These are phyloP conservation scores for Nothoprocta pentlandii DNA, from an alignment of 2,113 vertebrate species.

Conservation along the genomic window DNA sequence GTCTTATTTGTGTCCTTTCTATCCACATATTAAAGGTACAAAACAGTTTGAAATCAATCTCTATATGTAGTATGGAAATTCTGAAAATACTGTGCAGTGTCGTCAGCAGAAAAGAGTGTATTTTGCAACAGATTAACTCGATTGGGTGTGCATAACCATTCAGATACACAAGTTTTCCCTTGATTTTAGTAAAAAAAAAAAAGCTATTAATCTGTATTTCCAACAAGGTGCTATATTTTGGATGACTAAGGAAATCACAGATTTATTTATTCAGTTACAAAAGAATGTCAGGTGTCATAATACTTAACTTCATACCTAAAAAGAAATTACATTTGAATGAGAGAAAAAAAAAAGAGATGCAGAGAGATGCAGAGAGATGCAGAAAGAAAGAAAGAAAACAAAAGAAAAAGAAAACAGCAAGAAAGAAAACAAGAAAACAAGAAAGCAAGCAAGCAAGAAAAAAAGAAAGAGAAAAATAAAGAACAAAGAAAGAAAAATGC, in stretches of 20 bases:
- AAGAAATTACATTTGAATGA: neutral
- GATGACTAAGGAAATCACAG: neutral
- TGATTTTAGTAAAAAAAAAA: slow-evolving; percentile 11
- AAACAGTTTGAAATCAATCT: slow-evolving; percentile 19
- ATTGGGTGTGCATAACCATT: neutral
- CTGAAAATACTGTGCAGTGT: slow-evolving; percentile 49
- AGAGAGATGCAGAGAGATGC: too few relatives aligned
- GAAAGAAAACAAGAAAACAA: too few relatives aligned
- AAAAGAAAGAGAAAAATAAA: too few relatives aligned
- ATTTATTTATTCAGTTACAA: neutral
- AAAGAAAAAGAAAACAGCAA: neutral
- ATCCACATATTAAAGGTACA: neutral
- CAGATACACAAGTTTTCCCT: neutral
- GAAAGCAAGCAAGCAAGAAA: too few relatives aligned
- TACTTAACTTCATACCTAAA: neutral
- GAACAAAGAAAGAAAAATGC: neutral
- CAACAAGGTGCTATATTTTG: neutral
- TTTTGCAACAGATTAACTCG: slow-evolving; percentile 43
- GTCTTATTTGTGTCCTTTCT: neutral
- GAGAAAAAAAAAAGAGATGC: neutral
- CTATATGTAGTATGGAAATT: neutral
- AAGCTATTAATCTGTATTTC: neutral
- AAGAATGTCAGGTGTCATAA: neutral
- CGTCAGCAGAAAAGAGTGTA: neutral
- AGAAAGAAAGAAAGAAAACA: neutral